Evolutionary conservation across 2,113 vertebrate genomes (phyloP), one percentile per base, ranked within the genome.

Genomic region (Albula glossodonta): DNA sequence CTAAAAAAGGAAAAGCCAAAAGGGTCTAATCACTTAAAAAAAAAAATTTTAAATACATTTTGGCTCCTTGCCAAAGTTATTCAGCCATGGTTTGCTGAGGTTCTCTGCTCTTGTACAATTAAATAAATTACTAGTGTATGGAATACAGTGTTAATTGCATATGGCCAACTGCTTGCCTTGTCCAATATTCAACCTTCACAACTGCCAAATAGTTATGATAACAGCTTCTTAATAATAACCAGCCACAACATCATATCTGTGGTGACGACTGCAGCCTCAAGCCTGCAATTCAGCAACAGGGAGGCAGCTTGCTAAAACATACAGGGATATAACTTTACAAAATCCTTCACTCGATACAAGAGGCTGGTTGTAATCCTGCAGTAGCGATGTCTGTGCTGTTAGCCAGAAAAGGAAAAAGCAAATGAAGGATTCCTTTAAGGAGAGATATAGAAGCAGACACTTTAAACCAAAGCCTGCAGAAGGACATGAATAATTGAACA

Each of bases 401-500:
- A 66, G 60, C 60, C 17, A 66, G 17, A 25, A 31, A 74, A 74
- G 78, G 11, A 3, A 17, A 49, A 79, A 12, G 6, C 50, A 31
- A 15, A 10, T 7, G 31, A 25, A 51, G 81, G 77, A 70, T 50
- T 19, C 50, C 25, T 77, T 50, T 50, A 63, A 78, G 31, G 31
- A 41, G 66, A 25, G 83, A 51, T 52, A 15, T 7, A 25, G 41
- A 50, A 31, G 78, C 25, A 25, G 86, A 83, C 51, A 86, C 74
- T 81, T 63, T 53, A 86, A 56, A 86, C 86, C 13, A 81, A 83
- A 31, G 74, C 19, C 82, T 22, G 17, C 10, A 50, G 51, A 22
- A 22, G 81, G 74, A 78, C 22, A 13, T 86, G 31, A 86, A 86
- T 86, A 78, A 86, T 83, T 83, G 41, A 86, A 86, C 51, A 48